Evolutionary conservation across 2,888 invertebrate genomes (phyloP), one percentile per base, ranked within the genome.

Genomic region (Cosmopolites sordidus): DNA sequence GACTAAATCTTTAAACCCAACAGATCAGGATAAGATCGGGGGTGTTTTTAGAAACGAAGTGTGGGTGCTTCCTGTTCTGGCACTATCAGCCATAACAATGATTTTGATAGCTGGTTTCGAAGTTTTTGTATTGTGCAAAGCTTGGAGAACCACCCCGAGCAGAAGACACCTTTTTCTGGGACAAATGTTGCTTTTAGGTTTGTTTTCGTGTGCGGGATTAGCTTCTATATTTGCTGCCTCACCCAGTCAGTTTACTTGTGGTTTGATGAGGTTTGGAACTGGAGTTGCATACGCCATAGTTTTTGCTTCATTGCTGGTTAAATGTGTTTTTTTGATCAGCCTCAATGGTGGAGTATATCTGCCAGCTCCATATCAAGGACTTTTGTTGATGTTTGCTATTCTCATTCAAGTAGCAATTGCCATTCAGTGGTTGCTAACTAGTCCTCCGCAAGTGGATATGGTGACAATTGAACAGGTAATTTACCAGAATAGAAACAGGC

Each of bases 311-410:
- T 80, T 96, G 44, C 81, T 96, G 64, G 95, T 95, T 60, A 95
- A 96, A 76, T 90, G 93, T 74, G 92, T 95, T 62, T 94, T 95
- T 73, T 81, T 95, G 56, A 83, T 95, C 62, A 92, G 93, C 69
- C 82, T 94, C 57, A 92, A 94, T 74, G 86, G 89, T 48, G 92
- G 90, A 57, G 92, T 93, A 44, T 94, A 95, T 71, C 79, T 95
- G 49, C 93, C 93, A 48, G 92, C 94, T 5, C 88, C 92, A 11
- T 95, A 95, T 74, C 95, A 95, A 76, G 89, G 86, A 59, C 80
- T 95, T 18, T 80, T 96, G 63, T 79, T 95, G 62, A 83, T 92
- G 66, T 95, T 95, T 72, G 92, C 93, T 17, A 89, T 94, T 54
- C 83, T 92, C 70, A 93, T 94, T 60, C 92, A 93, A 77, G 85